Conservation (phyloP, 2,888 invertebrate genomes). For the Norana najaformis region DNA sequence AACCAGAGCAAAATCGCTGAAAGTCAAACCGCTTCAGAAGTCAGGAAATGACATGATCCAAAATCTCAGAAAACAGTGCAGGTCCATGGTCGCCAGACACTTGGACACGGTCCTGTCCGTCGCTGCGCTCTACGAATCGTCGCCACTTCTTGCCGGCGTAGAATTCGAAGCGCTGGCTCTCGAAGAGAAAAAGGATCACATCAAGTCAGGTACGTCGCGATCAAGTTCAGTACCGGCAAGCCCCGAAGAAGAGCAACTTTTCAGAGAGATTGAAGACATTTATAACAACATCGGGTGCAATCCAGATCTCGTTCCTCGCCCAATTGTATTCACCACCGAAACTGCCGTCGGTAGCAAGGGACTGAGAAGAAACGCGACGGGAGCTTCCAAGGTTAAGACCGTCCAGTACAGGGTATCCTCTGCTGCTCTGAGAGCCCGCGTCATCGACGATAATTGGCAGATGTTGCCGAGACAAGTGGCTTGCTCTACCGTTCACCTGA, state of each 20-base stretch:
- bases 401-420: neutral
- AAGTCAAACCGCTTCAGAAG: neutral
- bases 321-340: neutral
- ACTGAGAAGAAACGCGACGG: neutral
- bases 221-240: neutral
- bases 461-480: conserved; percentile 7
- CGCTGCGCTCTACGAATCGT: neutral
- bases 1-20: neutral
- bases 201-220: neutral
- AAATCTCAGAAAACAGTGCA: neutral
- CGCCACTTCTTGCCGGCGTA: neutral
- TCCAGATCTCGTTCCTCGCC: neutral
- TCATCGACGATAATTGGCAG: conserved; percentile 20
- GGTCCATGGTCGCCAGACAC: conserved; percentile 8
- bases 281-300: conserved; percentile 24
- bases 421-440: neutral
- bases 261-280: conserved; percentile 30
- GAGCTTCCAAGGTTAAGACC: neutral
- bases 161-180: neutral
- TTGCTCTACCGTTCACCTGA: neutral
- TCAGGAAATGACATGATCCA: neutral
- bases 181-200: neutral
- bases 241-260: conserved; percentile 24
- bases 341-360: neutral
- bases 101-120: neutral